Percentiles rank a stretch among this genome's conserved stretches.
These are phyloP conservation scores for Tridacna crocea DNA, from an alignment of 2,888 invertebrate genomes.

Conservation along the genomic window DNA sequence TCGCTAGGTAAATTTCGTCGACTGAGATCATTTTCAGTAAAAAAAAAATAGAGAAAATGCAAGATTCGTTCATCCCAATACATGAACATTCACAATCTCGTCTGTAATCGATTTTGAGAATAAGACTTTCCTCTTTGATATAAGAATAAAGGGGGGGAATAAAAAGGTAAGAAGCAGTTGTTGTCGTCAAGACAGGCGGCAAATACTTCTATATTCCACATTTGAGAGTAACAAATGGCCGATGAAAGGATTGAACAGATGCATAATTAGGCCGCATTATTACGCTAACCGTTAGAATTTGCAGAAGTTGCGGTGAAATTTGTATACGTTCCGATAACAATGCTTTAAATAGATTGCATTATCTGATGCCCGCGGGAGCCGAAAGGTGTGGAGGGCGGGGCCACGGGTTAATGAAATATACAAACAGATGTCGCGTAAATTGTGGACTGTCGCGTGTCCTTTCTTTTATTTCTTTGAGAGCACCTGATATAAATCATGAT, in stretches of 20 bases:
- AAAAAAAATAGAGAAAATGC: too few species aligned
- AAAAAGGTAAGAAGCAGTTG: too few species aligned
- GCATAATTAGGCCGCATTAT: slow-evolving; percentile 35
- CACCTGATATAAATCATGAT: slow-evolving; percentile 56
- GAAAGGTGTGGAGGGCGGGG: slow-evolving; percentile 50
- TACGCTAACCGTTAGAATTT: slow-evolving; percentile 54
- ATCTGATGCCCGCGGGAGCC: slow-evolving; percentile 47
- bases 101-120: neutral
- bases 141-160: too few species aligned
- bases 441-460: slow-evolving; percentile 55
- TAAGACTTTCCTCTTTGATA: too few species aligned
- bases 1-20: too few species aligned
- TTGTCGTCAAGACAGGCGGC: too few species aligned
- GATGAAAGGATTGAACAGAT: slow-evolving; percentile 55
- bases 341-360: slow-evolving; percentile 58
- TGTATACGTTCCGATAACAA: slow-evolving; percentile 54
- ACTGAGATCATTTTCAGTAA: too few species aligned
- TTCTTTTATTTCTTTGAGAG: slow-evolving; percentile 41
- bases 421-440: slow-evolving; percentile 60
- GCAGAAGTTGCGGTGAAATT: slow-evolving; percentile 35
- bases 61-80: too few species aligned
- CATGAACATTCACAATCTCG: neutral
- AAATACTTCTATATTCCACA: too few species aligned
- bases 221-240: slow-evolving; percentile 47
- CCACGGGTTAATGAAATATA: slow-evolving; percentile 55